Base-by-base conservation (phyloP, 2,113 vertebrate species). In the Noctilio leporinus region DNA sequence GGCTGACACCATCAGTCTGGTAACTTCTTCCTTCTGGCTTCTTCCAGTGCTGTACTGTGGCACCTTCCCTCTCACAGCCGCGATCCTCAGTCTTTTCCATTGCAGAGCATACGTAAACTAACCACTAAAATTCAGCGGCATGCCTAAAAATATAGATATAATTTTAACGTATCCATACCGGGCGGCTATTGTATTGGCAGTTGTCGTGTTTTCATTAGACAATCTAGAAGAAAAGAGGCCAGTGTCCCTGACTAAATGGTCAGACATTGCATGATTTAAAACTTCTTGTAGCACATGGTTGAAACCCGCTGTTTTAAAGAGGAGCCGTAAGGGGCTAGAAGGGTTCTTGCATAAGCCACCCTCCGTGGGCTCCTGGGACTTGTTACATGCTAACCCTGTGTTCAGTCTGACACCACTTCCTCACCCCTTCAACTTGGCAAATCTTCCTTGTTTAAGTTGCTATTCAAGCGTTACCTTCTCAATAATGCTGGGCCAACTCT, bases 391-490 rank as follows among this genome's bases (percentile, higher is more conserved):
- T 57, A 43, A 43, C 28, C 20, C 33, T 85, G 38, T 76, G 55
- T 82, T 59, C 70, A 30, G 8, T 72, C 9, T 45, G 30, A 80
- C 22, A 76, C 20, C 16, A 55, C 47, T 57, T 84, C 45, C 6
- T 78, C 65, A 78, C 16, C 43, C 62, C 47, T 59, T 53, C 24
- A 40, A 87, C 8, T 1, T 11, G 47, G 82, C 33, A 78, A 73
- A 89, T 19, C 9, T 33, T 53, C 59, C 64, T 73, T 90, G n/a
- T 70, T 84, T 73, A 81, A 73, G 2, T 0, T 57, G 47, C 73
- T 96, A 43, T 59, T 86, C 84, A 89, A 26, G 30, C 62, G 69
- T 17, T 35, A 45, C 69, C 51, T 35, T 65, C 69, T 51, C 9
- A 33, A 17, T 73, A 62, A 49, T 24, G 17, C 86, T 86, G 53